Evolutionary conservation across 1,140 invertebrate species (phyloP).

Genomic region (Bombus ignitus): DNA sequence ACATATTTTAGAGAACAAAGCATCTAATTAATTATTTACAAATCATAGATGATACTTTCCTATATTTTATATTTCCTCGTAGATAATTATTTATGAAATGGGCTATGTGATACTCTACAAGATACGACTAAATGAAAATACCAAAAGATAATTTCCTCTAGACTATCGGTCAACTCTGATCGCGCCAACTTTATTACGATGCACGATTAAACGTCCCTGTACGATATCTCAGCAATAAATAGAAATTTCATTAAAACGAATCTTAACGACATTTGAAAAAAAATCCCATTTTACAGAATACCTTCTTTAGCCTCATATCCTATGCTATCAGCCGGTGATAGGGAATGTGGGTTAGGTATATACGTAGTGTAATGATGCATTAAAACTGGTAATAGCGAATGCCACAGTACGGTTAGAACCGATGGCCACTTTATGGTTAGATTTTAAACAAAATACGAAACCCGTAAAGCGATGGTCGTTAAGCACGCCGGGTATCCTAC

Average conservation of each 20-base stretch:
- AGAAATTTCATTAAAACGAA: not conserved
- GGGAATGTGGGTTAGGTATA: not conserved
- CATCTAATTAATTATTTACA: too few species aligned
- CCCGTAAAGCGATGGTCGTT: slow-evolving; percentile 76
- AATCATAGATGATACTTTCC: too few species aligned
- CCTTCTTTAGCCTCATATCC: not conserved
- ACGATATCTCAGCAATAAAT: not conserved
- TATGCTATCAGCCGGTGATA: not conserved
- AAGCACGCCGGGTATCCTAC: slow-evolving; percentile 69
- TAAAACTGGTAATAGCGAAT: slow-evolving; percentile 22
- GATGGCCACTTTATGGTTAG: slow-evolving; percentile 71
- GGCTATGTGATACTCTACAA: not conserved
- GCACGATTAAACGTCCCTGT: not conserved
- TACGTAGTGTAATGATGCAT: not conserved
- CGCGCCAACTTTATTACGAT: too few species aligned
- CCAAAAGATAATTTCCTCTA: not conserved
- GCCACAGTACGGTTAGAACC: slow-evolving; percentile 17
- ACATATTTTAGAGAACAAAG: too few species aligned
- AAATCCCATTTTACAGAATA: not conserved
- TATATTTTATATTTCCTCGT: too few species aligned
- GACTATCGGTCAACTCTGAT: not conserved
- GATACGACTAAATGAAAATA: not conserved
- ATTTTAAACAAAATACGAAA: slow-evolving; percentile 79
- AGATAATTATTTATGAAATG: too few species aligned
- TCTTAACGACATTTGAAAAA: not conserved